Evolutionary conservation across 2,888 invertebrate species (phyloP), one percentile per base, ranked within the genome.

Genomic region (Caenorhabditis uteleia): DNA sequence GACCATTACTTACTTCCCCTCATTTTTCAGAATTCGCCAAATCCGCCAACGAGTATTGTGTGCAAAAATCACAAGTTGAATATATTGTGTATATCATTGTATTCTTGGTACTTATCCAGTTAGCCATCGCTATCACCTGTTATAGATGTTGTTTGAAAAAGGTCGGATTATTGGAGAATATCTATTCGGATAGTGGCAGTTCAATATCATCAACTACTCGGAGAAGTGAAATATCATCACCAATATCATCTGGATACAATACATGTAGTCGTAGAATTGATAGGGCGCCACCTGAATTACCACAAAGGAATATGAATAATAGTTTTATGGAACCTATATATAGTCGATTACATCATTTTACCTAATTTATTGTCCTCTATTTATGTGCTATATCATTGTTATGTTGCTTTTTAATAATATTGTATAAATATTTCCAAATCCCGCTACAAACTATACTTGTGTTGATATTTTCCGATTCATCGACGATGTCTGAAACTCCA

Each of bases 11-110:
- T n/a, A 27, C 33, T 43, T 38, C 26, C 53, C 20, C 45, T 46
- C 6, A 29, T 43, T 45, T 33, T 64, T 57, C 57, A 64, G 64
- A 64, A 54, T 64, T 57, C 49, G 47, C 62, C 20, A 42, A 33
- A n/a, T 50, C 56, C 7, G 25, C 51, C 5, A 39, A 53, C 18
- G 49, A 64, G 18, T 64, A 47, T 21, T 64, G 64, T n/a, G 50
- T 64, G 3, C 64, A 54, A 26, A 47, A 49, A 42, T 33, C 47
- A 12, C 49, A 50, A 10, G 29, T 58, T 14, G 64, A 64, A 34
- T 12, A 58, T n/a, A 12, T 64, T 16, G 50, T 58, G 21, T 29
- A 50, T 21, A 38, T 58, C 34, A 49, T 58, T 26, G 64, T 58
- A 10, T 46, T 58, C 14, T 36, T 64, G 25, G 50, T 58, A 27